A percentile compares a stretch with the other conserved stretches of the same genome.
phyloP scores from a whole-genome alignment of 2,113 vertebrate genomes.

The Phyllopteryx taeniolatus region DNA sequence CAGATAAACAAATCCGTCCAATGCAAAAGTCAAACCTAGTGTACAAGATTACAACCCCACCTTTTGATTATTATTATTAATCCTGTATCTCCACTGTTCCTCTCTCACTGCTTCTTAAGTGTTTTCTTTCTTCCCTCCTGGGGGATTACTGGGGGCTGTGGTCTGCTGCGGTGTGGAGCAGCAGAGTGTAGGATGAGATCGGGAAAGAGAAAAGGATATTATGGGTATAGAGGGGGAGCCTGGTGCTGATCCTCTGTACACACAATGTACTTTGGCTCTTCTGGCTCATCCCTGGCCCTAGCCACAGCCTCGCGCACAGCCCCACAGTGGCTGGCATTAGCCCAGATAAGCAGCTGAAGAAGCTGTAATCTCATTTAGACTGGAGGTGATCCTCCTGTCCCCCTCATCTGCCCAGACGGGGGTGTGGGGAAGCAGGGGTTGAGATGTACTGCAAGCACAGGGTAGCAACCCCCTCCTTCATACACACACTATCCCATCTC shows the following conservation, averaged over 20 bases:
- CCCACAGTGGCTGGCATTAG: conserved; percentile 97
- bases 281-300: conserved; percentile 63
- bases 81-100: conserved; percentile 42
- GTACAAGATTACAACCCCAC: not conserved
- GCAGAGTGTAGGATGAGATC: conserved; percentile 50
- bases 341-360: conserved; percentile 97
- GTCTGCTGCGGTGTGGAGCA: conserved; percentile 55
- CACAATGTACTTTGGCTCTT: conserved; percentile 62
- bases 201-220: conserved; percentile 53
- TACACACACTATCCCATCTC: conserved; percentile 30
- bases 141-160: conserved; percentile 67
- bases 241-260: conserved; percentile 67
- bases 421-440: conserved; percentile 37
- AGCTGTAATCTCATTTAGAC: conserved; percentile 99
- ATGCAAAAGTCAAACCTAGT: conserved; percentile 27
- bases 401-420: conserved; percentile 77
- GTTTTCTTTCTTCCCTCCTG: conserved; percentile 63
- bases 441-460: conserved; percentile 47
- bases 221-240: conserved; percentile 51
- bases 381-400: conserved; percentile 96
- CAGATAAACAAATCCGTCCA: conserved; percentile 54
- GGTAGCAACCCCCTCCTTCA: conserved; percentile 47
- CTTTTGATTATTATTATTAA: conserved; percentile 36
- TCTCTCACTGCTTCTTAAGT: conserved; percentile 50
- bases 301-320: conserved; percentile 57